phyloP scores from a whole-genome alignment of 1,140 invertebrate genomes.

The Drosophila melanica region DNA sequence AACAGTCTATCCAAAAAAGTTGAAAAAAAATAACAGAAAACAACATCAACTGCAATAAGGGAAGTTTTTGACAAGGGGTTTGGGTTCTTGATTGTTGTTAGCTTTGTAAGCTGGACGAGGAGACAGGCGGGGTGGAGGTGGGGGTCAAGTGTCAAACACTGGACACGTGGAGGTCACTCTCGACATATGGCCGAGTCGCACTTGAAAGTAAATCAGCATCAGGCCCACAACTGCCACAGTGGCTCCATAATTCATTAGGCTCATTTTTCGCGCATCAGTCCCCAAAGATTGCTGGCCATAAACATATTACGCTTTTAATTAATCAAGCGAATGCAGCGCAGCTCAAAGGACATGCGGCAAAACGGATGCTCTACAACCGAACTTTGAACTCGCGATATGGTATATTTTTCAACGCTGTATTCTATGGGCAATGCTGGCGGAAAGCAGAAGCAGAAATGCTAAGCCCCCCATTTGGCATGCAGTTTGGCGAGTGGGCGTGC shows the following conservation, averaged over 20 bases:
- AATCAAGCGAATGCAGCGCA: slow-evolving; percentile 62
- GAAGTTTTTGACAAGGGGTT: slow-evolving; percentile 6
- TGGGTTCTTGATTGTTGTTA: slow-evolving; percentile 4
- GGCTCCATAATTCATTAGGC: slow-evolving; percentile 62
- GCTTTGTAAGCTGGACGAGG: not conserved
- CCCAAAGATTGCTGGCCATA: slow-evolving; percentile 63
- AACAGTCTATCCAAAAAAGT: slow-evolving; percentile 17
- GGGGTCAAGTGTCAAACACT: slow-evolving; percentile 54
- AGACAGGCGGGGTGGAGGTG: not conserved
- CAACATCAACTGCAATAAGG: slow-evolving; percentile 62
- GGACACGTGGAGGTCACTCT: slow-evolving; percentile 38
- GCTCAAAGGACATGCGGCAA: slow-evolving; percentile 59
- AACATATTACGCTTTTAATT: slow-evolving; percentile 79
- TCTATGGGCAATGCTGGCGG: slow-evolving; percentile 31
- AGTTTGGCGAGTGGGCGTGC: slow-evolving; percentile 3
- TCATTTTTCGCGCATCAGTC: slow-evolving; percentile 42
- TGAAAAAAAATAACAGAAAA: slow-evolving; percentile 42
- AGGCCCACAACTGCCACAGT: slow-evolving; percentile 6
- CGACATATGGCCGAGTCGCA: slow-evolving; percentile 33
- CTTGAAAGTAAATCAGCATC: slow-evolving; percentile 55
- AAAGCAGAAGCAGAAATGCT: slow-evolving; percentile 39
- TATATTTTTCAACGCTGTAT: slow-evolving; percentile 55
- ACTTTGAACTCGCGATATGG: slow-evolving; percentile 72
- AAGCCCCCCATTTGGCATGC: slow-evolving; percentile 59
- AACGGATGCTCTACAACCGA: slow-evolving; percentile 52